A percentile compares a stretch with the other conserved stretches of the same genome.
phyloP scores from a whole-genome alignment of 2,888 invertebrate genomes.

The Eutolmus rufibarbis region DNA sequence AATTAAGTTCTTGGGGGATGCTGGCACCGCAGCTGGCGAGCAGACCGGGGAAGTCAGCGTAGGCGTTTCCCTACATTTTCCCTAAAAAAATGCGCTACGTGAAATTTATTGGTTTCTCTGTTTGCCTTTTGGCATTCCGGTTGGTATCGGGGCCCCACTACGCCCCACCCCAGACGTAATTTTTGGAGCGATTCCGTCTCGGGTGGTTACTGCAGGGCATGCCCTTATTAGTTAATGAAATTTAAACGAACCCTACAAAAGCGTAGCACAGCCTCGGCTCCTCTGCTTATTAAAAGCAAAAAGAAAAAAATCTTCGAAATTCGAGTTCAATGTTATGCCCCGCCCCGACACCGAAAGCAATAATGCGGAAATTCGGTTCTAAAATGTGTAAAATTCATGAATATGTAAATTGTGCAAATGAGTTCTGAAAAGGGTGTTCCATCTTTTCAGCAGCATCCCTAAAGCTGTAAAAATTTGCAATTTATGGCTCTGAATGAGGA shows the following conservation, averaged over 20 bases:
- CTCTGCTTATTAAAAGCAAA: conserved; percentile 12
- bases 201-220: conserved; percentile 29
- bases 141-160: neutral
- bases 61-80: neutral
- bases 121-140: conserved; percentile 23
- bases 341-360: neutral
- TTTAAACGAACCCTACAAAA: conserved; percentile 1
- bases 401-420: conserved; percentile 38
- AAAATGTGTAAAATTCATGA: conserved; percentile 31
- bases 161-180: neutral
- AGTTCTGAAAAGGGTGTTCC: conserved; percentile 5
- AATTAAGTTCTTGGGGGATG: neutral
- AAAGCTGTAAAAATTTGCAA: conserved; percentile 30
- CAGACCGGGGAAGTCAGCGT: neutral
- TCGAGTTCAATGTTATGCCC: neutral
- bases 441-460: conserved; percentile 3
- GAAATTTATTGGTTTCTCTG: conserved; percentile 3
- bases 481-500: conserved; percentile 6
- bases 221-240: conserved; percentile 33
- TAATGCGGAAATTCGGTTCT: conserved; percentile 23
- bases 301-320: conserved; percentile 16
- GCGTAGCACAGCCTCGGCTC: neutral
- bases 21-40: neutral
- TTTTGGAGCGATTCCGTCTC: neutral
- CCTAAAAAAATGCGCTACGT: neutral